Conservation (phyloP, 2,888 invertebrate species). For the Drosophila fulvimacula region DNA sequence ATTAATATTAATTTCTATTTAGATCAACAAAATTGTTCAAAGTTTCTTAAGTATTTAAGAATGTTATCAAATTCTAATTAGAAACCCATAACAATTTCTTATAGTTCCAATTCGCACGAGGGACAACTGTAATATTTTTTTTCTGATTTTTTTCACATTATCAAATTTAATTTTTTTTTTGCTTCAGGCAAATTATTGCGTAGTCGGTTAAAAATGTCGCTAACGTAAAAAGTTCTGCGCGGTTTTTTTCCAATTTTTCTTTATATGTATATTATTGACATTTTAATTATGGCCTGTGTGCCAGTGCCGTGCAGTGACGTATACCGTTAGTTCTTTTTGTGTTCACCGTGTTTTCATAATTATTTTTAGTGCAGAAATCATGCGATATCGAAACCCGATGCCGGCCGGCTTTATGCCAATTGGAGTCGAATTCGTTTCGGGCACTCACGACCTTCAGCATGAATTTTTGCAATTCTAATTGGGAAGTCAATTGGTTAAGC, state of each 20-base stretch:
- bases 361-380: slow-evolving; percentile 35
- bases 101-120: neutral
- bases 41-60: neutral
- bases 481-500: slow-evolving; percentile 58
- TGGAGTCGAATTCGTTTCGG: slow-evolving; percentile 33
- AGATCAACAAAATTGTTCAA: neutral
- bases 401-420: slow-evolving; percentile 57
- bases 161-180: slow-evolving; percentile 19
- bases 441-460: slow-evolving; percentile 32
- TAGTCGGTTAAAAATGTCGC: slow-evolving; percentile 61
- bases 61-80: neutral
- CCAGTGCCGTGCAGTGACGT: slow-evolving; percentile 37
- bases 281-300: slow-evolving; percentile 37
- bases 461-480: slow-evolving; percentile 57
- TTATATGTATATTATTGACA: slow-evolving; percentile 27
- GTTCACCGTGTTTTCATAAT: slow-evolving; percentile 24
- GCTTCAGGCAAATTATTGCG: slow-evolving; percentile 66
- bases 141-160: slow-evolving; percentile 34
- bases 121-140: slow-evolving; percentile 32
- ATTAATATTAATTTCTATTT: no score
- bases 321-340: slow-evolving; percentile 32
- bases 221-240: slow-evolving; percentile 29
- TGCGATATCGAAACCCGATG: slow-evolving; percentile 25
- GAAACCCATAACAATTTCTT: neutral
- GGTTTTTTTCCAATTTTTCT: slow-evolving; percentile 16